Evolutionary conservation across 2,113 vertebrate species (phyloP), one percentile per base, ranked within the genome.

Genomic region (Holacanthus passer): DNA sequence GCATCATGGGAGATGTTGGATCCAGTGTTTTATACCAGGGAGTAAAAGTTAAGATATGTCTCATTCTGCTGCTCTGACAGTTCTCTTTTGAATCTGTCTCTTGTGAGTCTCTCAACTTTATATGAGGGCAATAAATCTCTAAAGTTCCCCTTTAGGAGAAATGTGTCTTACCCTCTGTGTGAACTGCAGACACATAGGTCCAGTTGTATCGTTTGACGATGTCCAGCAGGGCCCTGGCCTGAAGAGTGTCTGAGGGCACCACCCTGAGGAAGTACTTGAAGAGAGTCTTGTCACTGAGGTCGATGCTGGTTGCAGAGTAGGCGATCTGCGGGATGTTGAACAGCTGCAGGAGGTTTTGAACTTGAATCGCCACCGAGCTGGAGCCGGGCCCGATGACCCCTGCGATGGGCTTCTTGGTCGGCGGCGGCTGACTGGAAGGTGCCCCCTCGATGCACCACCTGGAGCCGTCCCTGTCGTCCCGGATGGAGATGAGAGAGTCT

Each of bases 301-400:
- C 97, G 39, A 99, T 98, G 83, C 97, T 99, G 52, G 96, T 99
- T 75, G 97, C 96, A 1, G 96, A 99, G 62, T 98, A 99, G 16
- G 97, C 97, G 0, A 99, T 99, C 94, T 99, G 97, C 0, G 97
- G 97, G 87, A 99, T 99, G 93, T 99, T 97, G 12, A 99, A 99
- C 53, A 99, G 95, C 91, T 99, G 98, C 3, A 99, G 96, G 7
- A 99, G 94, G 65, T 98, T 99, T 84, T 99, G 98, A 37, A 99
- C 98, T 91, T 99, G 98, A 73, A 99, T 99, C 2, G 97, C 98
- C 4, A 99, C 97, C 0, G 97, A 99, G 90, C 98, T 99, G 63
- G 97, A 99, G 19, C 98, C 98, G 0, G 97, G 98, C n/a, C 98
- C 98, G 27, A 99, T 99, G 45, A 99, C 97, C 2, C 97, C 97